phyloP scores from a whole-genome alignment of 2,888 invertebrate genomes.

The Taenaris catops region DNA sequence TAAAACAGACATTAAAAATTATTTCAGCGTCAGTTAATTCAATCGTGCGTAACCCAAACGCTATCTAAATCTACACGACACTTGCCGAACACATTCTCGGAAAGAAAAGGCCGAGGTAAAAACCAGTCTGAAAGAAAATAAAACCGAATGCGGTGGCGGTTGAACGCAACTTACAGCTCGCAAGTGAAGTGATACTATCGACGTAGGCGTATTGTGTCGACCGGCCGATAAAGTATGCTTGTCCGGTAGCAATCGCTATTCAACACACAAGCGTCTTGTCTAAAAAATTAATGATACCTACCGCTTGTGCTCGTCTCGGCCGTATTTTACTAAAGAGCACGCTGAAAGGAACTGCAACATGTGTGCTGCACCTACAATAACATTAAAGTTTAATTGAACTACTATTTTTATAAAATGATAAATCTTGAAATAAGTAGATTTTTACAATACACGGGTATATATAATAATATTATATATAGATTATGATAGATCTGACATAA shows the following conservation, averaged over 20 bases:
- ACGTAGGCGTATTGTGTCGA: slow-evolving; percentile 38
- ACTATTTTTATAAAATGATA: too few relatives aligned
- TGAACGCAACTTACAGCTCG: slow-evolving; percentile 23
- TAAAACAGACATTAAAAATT: neutral
- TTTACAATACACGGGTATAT: too few relatives aligned
- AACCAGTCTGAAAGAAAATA: slow-evolving; percentile 34
- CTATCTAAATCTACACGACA: slow-evolving; percentile 10
- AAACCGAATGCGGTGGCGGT: slow-evolving; percentile 31
- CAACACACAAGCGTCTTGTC: slow-evolving; percentile 34
- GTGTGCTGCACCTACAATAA: neutral
- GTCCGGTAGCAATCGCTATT: slow-evolving; percentile 43
- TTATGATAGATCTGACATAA: too few relatives aligned
- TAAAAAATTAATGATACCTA: slow-evolving; percentile 41
- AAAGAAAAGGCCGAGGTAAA: slow-evolving; percentile 23
- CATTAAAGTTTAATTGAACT: too few relatives aligned
- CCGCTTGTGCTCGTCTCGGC: slow-evolving; percentile 10
- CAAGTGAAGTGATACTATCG: slow-evolving; percentile 30
- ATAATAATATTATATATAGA: too few relatives aligned
- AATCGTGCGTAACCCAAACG: slow-evolving; percentile 8
- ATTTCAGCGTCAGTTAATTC: neutral
- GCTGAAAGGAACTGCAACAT: slow-evolving; percentile 1
- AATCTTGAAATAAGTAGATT: too few relatives aligned
- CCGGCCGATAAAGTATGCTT: slow-evolving; percentile 57
- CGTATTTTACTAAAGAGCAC: neutral
- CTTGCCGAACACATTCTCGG: slow-evolving; percentile 9